A percentile compares a stretch with the other conserved stretches of the same genome.
phyloP scores from a whole-genome alignment of 2,113 vertebrate species.

The Cyprinus carpio region DNA sequence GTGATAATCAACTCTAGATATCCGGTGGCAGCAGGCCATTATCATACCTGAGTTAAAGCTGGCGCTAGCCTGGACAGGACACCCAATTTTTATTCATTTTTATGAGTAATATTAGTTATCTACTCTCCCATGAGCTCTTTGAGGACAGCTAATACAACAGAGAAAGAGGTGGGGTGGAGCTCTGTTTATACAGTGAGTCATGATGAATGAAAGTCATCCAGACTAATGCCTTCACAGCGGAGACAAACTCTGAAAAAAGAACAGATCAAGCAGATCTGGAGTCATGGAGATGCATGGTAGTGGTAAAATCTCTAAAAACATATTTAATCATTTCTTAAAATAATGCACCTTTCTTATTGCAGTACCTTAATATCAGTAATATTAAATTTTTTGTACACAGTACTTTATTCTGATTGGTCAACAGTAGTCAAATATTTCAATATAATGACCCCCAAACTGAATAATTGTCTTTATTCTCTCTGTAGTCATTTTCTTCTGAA shows the following conservation, averaged over 20 bases:
- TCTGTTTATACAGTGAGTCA: conserved; percentile 58
- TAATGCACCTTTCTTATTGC: too few species aligned
- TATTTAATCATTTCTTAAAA: too few species aligned
- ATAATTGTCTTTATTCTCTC: background rate
- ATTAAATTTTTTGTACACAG: too few species aligned
- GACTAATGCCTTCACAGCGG: conserved; percentile 37
- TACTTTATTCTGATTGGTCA: background rate
- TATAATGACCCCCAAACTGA: too few species aligned
- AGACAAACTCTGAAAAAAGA: conserved; percentile 14
- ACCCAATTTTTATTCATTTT: background rate
- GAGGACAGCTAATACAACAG: conserved; percentile 12
- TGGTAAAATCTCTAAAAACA: background rate
- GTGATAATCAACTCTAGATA: background rate
- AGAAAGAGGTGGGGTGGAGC: conserved; percentile 39
- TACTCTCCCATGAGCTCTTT: conserved; percentile 1
- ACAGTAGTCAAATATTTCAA: background rate
- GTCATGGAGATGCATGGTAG: conserved; percentile 4
- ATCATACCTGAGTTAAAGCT: background rate
- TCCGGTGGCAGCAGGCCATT: background rate
- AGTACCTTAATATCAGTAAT: too few species aligned
- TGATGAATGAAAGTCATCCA: conserved; percentile 31
- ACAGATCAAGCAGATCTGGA: background rate
- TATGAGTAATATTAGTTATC: conserved; percentile 34
- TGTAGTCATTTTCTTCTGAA: background rate
- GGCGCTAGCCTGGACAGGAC: conserved; percentile 6